These are phyloP conservation scores for Apis florea DNA, from an alignment of 1,140 invertebrate genomes.

Conservation along the genomic window DNA sequence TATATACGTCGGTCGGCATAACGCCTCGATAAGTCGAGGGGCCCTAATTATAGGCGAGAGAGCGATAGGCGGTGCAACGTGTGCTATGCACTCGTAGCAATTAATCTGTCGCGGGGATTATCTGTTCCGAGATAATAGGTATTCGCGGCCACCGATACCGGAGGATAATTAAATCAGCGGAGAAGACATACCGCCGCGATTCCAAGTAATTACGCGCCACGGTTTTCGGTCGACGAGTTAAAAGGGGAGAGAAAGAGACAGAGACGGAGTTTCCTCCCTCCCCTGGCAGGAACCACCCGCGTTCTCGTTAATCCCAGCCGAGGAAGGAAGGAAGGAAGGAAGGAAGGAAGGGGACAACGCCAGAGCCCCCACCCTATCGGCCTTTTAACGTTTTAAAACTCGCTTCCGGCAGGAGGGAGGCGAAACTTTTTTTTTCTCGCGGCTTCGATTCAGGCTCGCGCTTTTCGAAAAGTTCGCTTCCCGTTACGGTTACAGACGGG, in stretches of 20 bases:
- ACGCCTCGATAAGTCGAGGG: background rate
- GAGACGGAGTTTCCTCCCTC: background rate
- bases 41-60: conserved; percentile 21
- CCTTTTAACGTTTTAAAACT: conserved; percentile 5
- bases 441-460: background rate
- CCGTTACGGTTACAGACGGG: too few species aligned
- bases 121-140: conserved; percentile 25
- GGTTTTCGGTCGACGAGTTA: conserved; percentile 6
- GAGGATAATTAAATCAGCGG: conserved; percentile 31
- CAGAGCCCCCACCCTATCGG: background rate
- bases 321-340: background rate
- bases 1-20: background rate
- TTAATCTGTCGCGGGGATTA: conserved; percentile 41
- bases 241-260: background rate
- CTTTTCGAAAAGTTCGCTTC: background rate
- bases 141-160: conserved; percentile 2
- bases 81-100: conserved; percentile 34
- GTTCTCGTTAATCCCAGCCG: background rate
- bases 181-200: conserved; percentile 16
- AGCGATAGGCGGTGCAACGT: conserved; percentile 8
- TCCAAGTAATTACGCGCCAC: conserved; percentile 12
- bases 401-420: background rate
- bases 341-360: background rate
- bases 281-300: background rate
- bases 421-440: background rate